Percentiles rank a stretch among this genome's conserved stretches.
Conservation (phyloP, 2,113 vertebrate genomes). For the Nothoprocta perdicaria region DNA sequence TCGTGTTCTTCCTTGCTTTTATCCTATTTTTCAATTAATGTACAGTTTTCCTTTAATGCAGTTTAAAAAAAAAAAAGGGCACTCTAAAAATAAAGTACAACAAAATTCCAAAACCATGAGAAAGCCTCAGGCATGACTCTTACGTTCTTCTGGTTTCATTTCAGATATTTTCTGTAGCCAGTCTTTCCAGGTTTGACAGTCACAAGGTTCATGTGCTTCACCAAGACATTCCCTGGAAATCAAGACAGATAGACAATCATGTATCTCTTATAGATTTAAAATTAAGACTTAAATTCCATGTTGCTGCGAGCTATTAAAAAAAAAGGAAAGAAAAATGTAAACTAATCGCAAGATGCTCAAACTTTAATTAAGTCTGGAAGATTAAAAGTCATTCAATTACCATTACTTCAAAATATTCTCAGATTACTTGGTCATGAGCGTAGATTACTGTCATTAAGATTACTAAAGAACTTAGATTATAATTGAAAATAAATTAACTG, state of each 20-base stretch:
- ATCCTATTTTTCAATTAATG: not conserved
- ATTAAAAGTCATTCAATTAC: not conserved
- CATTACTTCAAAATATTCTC: not conserved
- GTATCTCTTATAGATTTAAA: not conserved
- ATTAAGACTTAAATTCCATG: not conserved
- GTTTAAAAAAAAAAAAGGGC: not conserved
- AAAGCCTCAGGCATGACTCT: conserved; percentile 43
- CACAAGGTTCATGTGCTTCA: conserved; percentile 96
- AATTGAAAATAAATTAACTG: not conserved
- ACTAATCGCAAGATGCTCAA: not conserved
- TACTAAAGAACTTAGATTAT: not conserved
- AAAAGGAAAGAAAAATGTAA: not conserved
- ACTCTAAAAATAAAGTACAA: not conserved
- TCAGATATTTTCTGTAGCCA: conserved; percentile 96
- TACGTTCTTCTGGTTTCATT: conserved; percentile 97
- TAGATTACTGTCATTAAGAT: not conserved
- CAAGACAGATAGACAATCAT: not conserved
- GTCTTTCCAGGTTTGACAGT: conserved; percentile 95
- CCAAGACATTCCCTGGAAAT: conserved; percentile 92
- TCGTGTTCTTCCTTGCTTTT: not conserved
- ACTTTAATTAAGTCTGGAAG: not conserved
- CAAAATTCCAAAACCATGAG: not conserved
- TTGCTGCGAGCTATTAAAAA: not conserved
- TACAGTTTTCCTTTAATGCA: not conserved
- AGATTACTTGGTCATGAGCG: not conserved